Conservation (phyloP, 2,797 vertebrate species). For the Syndactyla subalaris region DNA sequence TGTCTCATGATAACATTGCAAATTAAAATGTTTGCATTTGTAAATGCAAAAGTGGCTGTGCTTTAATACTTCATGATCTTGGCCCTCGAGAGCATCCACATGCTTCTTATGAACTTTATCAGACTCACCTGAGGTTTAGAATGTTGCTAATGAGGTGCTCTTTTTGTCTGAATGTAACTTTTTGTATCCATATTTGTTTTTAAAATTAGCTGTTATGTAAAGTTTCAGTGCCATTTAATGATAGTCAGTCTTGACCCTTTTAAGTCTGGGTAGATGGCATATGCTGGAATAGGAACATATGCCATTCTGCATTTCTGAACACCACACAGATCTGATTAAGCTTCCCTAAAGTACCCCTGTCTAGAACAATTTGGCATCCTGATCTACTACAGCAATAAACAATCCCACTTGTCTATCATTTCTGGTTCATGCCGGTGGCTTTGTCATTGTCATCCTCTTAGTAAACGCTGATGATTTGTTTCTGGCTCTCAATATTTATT, state of each 20-base stretch:
- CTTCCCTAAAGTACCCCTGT: neutral
- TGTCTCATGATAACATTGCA: neutral
- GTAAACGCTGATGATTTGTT: neutral
- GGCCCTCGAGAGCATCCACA: neutral
- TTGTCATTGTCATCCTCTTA: neutral
- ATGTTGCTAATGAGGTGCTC: neutral
- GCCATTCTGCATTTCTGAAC: neutral
- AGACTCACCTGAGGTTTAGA: neutral
- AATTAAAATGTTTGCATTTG: slow-evolving; percentile 21
- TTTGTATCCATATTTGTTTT: neutral
- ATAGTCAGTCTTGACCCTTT: neutral
- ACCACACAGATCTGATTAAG: neutral
- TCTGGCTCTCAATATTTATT: neutral
- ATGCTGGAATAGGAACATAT: neutral
- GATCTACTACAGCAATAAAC: neutral
- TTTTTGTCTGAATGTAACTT: neutral
- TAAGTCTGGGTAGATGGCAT: neutral
- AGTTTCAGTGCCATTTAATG: neutral
- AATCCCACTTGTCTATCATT: neutral
- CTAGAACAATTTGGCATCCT: neutral
- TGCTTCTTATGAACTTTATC: neutral
- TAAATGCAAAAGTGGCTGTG: neutral
- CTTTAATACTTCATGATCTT: neutral
- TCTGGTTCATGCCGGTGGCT: neutral
- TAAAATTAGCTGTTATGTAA: neutral